Evolutionary conservation across 2,888 invertebrate species (phyloP), one percentile per base, ranked within the genome.

Genomic region (Plagodis pulveraria): DNA sequence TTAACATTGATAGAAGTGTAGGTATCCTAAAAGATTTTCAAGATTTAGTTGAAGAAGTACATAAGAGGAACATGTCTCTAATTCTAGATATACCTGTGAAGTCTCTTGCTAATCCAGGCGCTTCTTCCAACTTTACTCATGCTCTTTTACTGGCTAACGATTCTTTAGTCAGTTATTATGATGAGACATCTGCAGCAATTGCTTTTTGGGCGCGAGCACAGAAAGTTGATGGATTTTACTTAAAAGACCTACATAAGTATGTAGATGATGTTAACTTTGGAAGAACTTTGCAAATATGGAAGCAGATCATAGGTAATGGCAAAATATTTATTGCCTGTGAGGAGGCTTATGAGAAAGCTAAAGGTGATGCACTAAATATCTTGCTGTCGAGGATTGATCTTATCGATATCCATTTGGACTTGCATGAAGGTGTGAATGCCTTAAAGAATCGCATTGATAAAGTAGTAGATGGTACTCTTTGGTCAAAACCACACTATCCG

Each of bases 201-300:
- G 78, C 78, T 7, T 84, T 78, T 70, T 91, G 90, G 86, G 78
- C 84, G n/a, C 76, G 95, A 33, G 87, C 93, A n/a, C 93, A 95
- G 64, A 97, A 96, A 6, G 96, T 98, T 5, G 97, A 98, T 84
- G 99, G 98, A 0, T 97, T 99, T 83, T 97, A 98, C 80, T 87
- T 98, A 6, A 97, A 97, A 82, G 96, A 96, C 8, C 83, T 97
- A 32, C 96, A 96, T 74, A 84, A 94, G 61, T 94, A 95, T 74
- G 90, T 94, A 5, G 88, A 94, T 43, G 94, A 96, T 71, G 80
- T 86, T 0, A 87, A 94, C 72, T 95, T 96, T 70, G 84, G 89
- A 0, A 86, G 87, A 50, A 93, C 94, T 42, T 77, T 97, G 22
- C 93, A 94, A 58, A 83, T 94, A 55, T 97, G 97, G 97, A 96